Conservation (phyloP, 2,113 vertebrate genomes). For the Eubucco bourcierii region DNA sequence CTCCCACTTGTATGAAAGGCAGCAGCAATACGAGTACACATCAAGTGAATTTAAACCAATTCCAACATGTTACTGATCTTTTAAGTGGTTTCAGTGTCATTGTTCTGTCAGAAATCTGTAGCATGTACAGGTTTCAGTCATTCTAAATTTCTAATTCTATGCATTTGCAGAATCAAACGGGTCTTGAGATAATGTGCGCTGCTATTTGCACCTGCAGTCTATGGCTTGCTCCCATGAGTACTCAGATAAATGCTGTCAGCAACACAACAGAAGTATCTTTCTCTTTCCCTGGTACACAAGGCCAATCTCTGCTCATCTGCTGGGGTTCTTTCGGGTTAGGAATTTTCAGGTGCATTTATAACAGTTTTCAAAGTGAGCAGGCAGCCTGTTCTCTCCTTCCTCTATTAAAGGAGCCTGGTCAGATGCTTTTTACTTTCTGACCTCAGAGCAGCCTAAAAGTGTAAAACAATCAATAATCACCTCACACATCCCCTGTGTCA, state of each 20-base stretch:
- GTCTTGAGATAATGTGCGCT: neutral
- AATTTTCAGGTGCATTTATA: neutral
- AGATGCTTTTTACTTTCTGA: neutral
- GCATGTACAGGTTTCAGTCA: neutral
- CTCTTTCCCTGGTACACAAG: neutral
- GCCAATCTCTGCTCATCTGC: neutral
- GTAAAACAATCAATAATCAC: neutral
- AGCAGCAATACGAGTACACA: neutral
- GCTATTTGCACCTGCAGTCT: neutral
- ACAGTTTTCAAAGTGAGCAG: neutral
- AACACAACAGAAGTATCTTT: neutral
- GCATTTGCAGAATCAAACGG: neutral
- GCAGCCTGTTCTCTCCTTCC: neutral
- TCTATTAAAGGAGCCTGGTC: neutral
- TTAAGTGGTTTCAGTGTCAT: neutral
- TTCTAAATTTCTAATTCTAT: neutral
- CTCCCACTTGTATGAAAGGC: neutral
- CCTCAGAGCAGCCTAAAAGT: neutral
- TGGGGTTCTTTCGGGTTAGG: neutral
- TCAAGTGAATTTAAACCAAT: neutral
- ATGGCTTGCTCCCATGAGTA: neutral
- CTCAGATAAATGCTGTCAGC: neutral
- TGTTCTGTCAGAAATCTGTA: neutral
- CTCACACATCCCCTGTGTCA: neutral
- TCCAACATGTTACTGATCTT: neutral